Evolutionary conservation across 1,140 invertebrate genomes (phyloP).

Genomic region (Acromyrmex heyeri): DNA sequence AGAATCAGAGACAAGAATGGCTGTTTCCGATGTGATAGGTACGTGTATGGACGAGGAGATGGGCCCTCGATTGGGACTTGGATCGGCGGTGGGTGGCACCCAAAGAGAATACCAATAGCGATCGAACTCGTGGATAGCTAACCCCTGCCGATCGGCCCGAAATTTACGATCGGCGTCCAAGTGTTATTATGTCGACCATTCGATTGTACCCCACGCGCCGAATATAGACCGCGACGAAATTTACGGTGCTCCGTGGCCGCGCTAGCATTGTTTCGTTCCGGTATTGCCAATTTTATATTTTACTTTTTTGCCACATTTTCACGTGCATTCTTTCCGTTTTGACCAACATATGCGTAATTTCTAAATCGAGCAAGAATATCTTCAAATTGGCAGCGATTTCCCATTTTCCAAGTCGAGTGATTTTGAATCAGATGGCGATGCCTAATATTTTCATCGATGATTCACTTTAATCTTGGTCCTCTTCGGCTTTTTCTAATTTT

Average conservation of each 20-base stretch:
- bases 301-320: conserved; percentile 59
- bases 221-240: conserved; percentile 78
- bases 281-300: conserved; percentile 47
- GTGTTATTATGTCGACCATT: conserved; percentile 81
- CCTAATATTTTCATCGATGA: too few relatives aligned
- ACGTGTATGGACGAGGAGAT: conserved; percentile 6
- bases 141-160: conserved; percentile 58
- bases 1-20: conserved; percentile 7
- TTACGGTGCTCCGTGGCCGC: conserved; percentile 73
- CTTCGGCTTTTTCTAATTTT: too few relatives aligned
- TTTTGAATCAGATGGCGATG: neutral
- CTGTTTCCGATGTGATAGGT: conserved; percentile 45
- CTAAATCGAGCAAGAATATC: neutral
- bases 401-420: neutral
- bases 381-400: neutral
- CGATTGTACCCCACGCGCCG: conserved; percentile 75
- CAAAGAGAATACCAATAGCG: conserved; percentile 79
- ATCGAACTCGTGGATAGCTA: conserved; percentile 66
- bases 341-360: conserved; percentile 29
- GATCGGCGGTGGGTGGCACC: conserved; percentile 38
- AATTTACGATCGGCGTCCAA: conserved; percentile 80
- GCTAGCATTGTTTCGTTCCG: conserved; percentile 71
- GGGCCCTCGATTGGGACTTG: neutral
- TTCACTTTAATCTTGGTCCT: too few relatives aligned
- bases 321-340: neutral